A percentile compares a stretch with the other conserved stretches of the same genome.
Conservation (phyloP, 2,113 vertebrate genomes). For the Cephalophus harveyi region DNA sequence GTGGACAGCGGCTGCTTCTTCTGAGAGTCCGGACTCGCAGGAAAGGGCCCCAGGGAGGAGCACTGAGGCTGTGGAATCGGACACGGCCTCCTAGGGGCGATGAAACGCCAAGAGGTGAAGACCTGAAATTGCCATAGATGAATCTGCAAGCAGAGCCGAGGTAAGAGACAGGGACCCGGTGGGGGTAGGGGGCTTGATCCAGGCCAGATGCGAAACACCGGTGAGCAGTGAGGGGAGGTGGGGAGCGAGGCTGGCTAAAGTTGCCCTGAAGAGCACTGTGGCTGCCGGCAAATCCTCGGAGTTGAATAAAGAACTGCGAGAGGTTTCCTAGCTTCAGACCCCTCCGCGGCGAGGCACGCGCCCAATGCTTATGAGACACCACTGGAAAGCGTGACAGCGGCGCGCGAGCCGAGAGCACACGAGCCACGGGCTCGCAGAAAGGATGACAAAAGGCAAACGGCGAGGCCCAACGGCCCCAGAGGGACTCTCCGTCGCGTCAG, state of each 20-base stretch:
- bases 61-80: too few relatives aligned
- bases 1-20: neutral
- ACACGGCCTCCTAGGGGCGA: neutral
- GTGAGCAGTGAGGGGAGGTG: too few relatives aligned
- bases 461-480: neutral
- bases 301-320: neutral
- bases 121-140: neutral
- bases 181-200: fast-evolving
- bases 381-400: neutral
- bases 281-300: too few relatives aligned
- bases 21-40: fast-evolving
- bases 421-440: neutral
- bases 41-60: too few relatives aligned
- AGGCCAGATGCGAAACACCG: too few relatives aligned
- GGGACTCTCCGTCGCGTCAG: neutral
- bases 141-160: too few relatives aligned
- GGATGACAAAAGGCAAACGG: neutral
- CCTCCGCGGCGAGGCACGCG: too few relatives aligned
- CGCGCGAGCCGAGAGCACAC: neutral
- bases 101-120: neutral
- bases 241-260: neutral
- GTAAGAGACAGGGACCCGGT: neutral
- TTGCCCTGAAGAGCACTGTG: neutral
- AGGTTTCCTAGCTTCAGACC: neutral
- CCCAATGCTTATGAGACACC: neutral